Evolutionary conservation across 2,113 vertebrate species (phyloP).

Genomic region (Scytalopus superciliaris): DNA sequence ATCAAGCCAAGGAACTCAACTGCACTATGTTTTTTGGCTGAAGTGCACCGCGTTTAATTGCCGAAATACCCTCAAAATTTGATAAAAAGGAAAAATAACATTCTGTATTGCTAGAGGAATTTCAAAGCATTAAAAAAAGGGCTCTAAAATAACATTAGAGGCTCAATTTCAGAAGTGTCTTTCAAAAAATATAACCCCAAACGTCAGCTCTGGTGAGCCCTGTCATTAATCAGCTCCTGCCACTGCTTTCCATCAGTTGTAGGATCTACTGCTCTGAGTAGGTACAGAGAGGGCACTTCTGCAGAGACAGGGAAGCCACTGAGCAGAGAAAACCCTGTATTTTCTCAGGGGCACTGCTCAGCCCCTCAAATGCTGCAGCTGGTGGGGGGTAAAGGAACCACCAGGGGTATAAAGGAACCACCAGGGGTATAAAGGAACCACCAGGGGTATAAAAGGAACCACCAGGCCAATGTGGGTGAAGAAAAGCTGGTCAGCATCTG

Average conservation of each 20-base stretch:
- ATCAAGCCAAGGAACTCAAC: not conserved
- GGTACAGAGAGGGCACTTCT: not conserved
- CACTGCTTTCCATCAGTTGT: not conserved
- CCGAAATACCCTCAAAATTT: conserved; percentile 17
- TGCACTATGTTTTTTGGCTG: not conserved
- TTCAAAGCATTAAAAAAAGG: not conserved
- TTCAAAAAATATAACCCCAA: conserved; percentile 17
- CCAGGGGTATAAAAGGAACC: not conserved
- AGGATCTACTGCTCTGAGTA: not conserved
- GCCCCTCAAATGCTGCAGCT: not conserved
- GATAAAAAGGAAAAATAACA: conserved; percentile 56
- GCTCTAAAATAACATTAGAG: conserved; percentile 16
- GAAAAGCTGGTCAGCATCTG: not conserved
- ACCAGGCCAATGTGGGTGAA: not conserved
- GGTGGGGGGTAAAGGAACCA: not conserved
- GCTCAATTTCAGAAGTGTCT: conserved; percentile 23
- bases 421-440: fast-evolving
- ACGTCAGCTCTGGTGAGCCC: not conserved
- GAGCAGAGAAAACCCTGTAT: not conserved
- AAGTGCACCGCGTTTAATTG: not conserved
- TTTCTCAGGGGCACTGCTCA: not conserved
- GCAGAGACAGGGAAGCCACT: not conserved
- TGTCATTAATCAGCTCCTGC: conserved; percentile 1
- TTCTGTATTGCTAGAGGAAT: conserved; percentile 38
- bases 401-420: fast-evolving